Evolutionary conservation across 2,113 vertebrate species (phyloP).

Genomic region (Urocynchramus pylzowi): DNA sequence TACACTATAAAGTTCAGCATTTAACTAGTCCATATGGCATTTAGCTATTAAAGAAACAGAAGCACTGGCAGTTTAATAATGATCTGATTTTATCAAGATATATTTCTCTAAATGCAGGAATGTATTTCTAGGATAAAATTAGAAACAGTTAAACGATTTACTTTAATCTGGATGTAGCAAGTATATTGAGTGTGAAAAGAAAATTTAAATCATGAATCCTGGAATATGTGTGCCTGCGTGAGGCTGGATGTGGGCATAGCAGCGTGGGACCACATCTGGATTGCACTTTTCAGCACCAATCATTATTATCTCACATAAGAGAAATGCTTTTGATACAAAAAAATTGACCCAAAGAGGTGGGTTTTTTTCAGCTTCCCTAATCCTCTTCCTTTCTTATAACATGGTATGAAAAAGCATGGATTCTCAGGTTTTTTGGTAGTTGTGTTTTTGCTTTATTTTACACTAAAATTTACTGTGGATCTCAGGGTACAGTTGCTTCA

Average conservation of each 20-base stretch:
- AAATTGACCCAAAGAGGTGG: fast-evolving
- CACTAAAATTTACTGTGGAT: background rate
- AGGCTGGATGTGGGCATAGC: background rate
- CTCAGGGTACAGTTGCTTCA: background rate
- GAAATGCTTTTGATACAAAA: background rate
- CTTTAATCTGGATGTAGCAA: background rate
- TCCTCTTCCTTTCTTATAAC: background rate
- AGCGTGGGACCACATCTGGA: background rate
- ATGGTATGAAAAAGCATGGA: background rate
- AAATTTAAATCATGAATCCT: background rate
- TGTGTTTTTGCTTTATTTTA: background rate
- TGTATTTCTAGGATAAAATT: background rate
- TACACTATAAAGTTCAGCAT: background rate
- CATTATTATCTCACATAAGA: background rate
- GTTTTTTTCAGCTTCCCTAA: background rate
- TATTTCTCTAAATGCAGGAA: background rate
- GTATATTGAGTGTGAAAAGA: background rate
- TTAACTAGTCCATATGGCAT: background rate
- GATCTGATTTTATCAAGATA: background rate
- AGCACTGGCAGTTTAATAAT: background rate
- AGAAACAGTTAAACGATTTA: background rate
- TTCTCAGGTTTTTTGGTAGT: fast-evolving
- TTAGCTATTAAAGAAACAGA: conserved; percentile 2
- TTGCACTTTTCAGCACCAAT: background rate
- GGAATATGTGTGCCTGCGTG: background rate